phyloP scores from a whole-genome alignment of 2,888 invertebrate genomes.

The Conops quadrifasciatus region DNA sequence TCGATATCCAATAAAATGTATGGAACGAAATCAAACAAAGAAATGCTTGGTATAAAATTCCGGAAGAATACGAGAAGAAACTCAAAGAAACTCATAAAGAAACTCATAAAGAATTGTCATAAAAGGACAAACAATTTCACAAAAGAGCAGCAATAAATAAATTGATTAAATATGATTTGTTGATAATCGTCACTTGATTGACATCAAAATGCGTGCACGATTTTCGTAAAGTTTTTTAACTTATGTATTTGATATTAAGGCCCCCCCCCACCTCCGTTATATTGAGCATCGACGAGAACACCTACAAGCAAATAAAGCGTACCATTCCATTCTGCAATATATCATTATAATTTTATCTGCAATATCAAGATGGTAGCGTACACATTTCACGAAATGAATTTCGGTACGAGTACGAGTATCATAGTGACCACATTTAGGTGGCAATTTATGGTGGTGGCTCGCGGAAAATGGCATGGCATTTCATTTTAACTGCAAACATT shows the following conservation, averaged over 20 bases:
- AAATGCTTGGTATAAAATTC: not conserved
- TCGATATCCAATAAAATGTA: not conserved
- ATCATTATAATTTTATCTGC: too few species aligned
- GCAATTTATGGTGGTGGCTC: constrained; percentile 26
- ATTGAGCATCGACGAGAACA: too few species aligned
- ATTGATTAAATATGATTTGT: constrained; percentile 30
- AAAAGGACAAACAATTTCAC: constrained; percentile 4
- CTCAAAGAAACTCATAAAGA: constrained; percentile 2
- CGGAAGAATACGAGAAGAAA: not conserved
- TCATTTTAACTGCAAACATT: constrained; percentile 25
- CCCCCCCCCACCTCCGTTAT: too few species aligned
- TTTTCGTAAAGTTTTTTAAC: constrained; percentile 3
- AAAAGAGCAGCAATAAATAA: constrained; percentile 16
- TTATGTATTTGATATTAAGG: constrained; percentile 1
- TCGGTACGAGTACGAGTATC: too few species aligned
- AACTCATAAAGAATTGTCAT: not conserved
- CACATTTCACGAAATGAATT: too few species aligned
- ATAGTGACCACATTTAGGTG: constrained; percentile 5
- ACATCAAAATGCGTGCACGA: not conserved
- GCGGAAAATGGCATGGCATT: constrained; percentile 30
- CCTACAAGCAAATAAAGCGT: too few species aligned
- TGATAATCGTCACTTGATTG: constrained; percentile 15
- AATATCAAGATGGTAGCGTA: too few species aligned
- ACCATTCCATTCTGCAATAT: too few species aligned
- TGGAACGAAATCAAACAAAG: not conserved